Evolutionary conservation across 2,797 vertebrate genomes (phyloP).

Genomic region (Pseudomugil tenellus): DNA sequence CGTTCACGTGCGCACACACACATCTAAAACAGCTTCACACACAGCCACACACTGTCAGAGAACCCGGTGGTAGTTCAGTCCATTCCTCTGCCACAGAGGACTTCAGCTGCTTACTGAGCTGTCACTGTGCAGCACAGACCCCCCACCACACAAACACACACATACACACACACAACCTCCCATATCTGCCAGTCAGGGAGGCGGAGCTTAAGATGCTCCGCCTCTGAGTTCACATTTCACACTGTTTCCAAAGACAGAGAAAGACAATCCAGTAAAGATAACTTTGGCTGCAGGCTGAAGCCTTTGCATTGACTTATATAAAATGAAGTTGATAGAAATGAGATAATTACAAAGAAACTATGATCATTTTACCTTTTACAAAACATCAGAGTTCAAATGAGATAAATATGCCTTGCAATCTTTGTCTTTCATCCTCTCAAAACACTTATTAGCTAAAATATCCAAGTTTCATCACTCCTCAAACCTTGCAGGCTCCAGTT

Average conservation of each 20-base stretch:
- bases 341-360: not conserved
- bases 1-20: constrained; percentile 7
- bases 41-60: constrained; percentile 56
- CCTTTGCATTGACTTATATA: not conserved
- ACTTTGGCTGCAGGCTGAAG: not conserved
- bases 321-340: not conserved
- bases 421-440: not conserved
- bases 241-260: constrained; percentile 26
- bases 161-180: constrained; percentile 26
- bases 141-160: constrained; percentile 19
- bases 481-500: not conserved
- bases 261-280: not conserved
- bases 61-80: constrained; percentile 43
- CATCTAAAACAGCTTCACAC: constrained; percentile 34
- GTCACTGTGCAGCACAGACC: constrained; percentile 60
- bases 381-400: not conserved
- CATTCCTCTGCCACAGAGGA: constrained; percentile 56
- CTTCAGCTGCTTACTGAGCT: constrained; percentile 67
- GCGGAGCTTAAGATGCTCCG: constrained; percentile 53
- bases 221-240: constrained; percentile 65
- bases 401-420: not conserved
- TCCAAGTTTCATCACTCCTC: not conserved
- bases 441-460: not conserved
- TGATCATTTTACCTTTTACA: not conserved
- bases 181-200: constrained; percentile 40